Evolutionary conservation across 2,113 vertebrate species (phyloP), one percentile per base, ranked within the genome.

Genomic region (Oryzias woworae): DNA sequence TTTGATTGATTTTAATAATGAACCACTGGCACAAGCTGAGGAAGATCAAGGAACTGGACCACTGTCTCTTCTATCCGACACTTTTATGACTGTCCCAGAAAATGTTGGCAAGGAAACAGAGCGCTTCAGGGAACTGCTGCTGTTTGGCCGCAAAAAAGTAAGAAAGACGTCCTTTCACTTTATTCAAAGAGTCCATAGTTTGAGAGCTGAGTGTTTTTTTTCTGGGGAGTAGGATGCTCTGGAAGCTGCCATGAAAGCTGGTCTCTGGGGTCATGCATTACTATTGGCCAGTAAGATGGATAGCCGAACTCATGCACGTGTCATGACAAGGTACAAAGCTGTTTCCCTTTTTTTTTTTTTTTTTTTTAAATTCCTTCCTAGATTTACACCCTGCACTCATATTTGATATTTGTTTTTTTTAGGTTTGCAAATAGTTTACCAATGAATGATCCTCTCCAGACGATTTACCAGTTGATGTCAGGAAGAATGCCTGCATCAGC

Each of bases 391-490:
- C 45, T 47, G 15, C 16, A 45, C 6, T n/a, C 17, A 7, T 47
- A 18, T 31, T 46, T 53, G 14, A 20, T 20, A 20, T 20, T 43
- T 56, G 13, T 69, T 14, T 73, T 53, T 53, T 67, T 53, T 69
- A 99, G 97, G 75, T 99, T 99, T 88, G 97, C 97, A 85, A 99
- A 99, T 90, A 98, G 97, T 58, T 94, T 99, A 62, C 97, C 97
- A 0, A 97, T 98, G 88, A 99, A 99, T 14, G 97, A 99, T 64
- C 97, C 97, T 42, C 90, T 99, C 47, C 97, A 99, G 91, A 99
- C 97, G 0, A 96, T 98, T 54, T 99, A 99, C 86, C 97, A 99
- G 88, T 93, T 99, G 69, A 95, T 99, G 95, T 99, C 97, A 2
- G 97, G 97, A 16, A 92, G 97, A 73, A 98, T 98, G 96, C 97